Base-by-base conservation (phyloP, 2,797 vertebrate species). In the Bryconaethiops microstoma region DNA sequence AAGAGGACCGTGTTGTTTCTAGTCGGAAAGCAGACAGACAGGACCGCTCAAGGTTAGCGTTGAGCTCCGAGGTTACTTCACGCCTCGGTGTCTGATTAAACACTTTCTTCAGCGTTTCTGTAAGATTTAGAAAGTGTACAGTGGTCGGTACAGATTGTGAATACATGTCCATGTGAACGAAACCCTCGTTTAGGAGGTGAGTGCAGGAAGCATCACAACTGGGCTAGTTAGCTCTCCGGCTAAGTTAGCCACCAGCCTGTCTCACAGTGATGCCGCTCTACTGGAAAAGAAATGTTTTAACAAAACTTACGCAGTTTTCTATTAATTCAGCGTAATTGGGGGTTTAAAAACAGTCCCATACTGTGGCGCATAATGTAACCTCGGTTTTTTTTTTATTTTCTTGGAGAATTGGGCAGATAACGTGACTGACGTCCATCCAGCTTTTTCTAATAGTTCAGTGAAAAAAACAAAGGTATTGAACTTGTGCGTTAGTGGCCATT, bases 1-100 rank as follows among this genome's bases (percentile, higher is more conserved):
- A 74, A 68, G n/a, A 1, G 7, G 13, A 10, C 8, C 1, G 70
- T 5, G 50, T 23, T 78, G 81, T 82, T 82, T 82, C 70, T 74
- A 68, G 57, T 52, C 81, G 81, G 76, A 78, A 2, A 60, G 13
- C 13, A 29, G 48, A 77, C 8, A 35, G 13, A 52, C 5, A 4
- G 80, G 7, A 65, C 74, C 13, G 63, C 10, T 52, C n/a, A 35
- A 10, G 2, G 1, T 62, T 76, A 70, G 29, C 39, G 13, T 2
- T 29, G 5, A 14, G 14, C 0, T 42, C 2, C 13, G 14, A 10
- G 59, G 59, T 64, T 29, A 5, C 4, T 2, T 35, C 19, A 19
- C 0, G 2, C 2, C 7, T 62, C 12, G 25, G 64, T 23, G 13
- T 7, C 0, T 14, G 40, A 14, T 6, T 73, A 25, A 13, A 63